Evolutionary conservation across 2,113 vertebrate species (phyloP).

Genomic region (Eulemur macaco): DNA sequence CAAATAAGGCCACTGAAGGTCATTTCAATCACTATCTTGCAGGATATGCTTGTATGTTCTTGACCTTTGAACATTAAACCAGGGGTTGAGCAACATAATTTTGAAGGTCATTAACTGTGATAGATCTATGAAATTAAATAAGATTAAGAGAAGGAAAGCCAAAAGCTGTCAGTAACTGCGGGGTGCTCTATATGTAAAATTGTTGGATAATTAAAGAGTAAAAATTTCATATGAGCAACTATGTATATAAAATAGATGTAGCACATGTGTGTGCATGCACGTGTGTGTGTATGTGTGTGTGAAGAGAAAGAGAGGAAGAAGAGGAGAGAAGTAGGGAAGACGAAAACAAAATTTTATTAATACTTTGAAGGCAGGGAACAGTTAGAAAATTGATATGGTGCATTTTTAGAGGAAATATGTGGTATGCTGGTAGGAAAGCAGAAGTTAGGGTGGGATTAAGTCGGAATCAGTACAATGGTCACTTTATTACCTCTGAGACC

Average conservation of each 20-base stretch:
- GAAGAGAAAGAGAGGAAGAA: not conserved
- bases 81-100: not conserved
- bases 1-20: constrained; percentile 23
- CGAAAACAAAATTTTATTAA: not conserved
- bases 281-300: not conserved
- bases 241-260: not conserved
- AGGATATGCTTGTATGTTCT: not conserved
- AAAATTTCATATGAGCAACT: not conserved
- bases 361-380: not conserved
- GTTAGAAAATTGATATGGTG: not conserved
- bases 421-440: not conserved
- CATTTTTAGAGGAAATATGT: not conserved
- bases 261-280: not conserved
- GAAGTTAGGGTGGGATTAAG: not conserved
- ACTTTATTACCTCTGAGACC: not conserved
- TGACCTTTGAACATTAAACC: constrained; percentile 55
- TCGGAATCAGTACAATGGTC: not conserved
- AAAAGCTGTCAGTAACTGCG: not conserved
- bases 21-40: constrained; percentile 38
- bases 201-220: not conserved
- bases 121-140: not conserved
- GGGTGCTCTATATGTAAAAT: not conserved
- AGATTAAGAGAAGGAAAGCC: not conserved
- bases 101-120: constrained; percentile 39
- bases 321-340: not conserved